Evolutionary conservation across 2,888 invertebrate species (phyloP).

Genomic region (Melangyna quadrimaculata): DNA sequence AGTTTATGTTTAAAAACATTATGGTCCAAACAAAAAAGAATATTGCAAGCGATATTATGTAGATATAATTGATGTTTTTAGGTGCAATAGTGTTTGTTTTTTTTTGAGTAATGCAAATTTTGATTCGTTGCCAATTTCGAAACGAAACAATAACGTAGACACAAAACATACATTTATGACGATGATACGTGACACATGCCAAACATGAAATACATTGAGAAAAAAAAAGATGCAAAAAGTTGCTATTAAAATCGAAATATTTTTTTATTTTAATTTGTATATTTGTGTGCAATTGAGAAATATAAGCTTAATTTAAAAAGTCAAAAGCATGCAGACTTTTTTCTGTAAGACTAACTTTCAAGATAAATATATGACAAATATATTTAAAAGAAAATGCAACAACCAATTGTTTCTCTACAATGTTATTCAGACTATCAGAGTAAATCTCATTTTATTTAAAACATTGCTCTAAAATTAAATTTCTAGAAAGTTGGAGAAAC

Average conservation of each 20-base stretch:
- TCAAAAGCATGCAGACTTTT: background rate
- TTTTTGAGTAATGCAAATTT: slow-evolving; percentile 47
- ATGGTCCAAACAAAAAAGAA: slow-evolving; percentile 21
- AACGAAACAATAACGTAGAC: slow-evolving; percentile 49
- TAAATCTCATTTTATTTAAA: background rate
- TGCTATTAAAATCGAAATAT: slow-evolving; percentile 25
- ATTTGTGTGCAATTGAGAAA: background rate
- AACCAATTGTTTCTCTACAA: background rate
- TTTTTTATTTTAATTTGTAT: background rate
- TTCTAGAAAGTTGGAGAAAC: too few species aligned
- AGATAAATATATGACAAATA: background rate
- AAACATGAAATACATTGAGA: slow-evolving; percentile 62
- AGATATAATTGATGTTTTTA: background rate
- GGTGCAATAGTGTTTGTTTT: slow-evolving; percentile 19
- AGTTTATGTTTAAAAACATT: background rate
- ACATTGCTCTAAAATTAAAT: too few species aligned
- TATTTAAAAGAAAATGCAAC: slow-evolving; percentile 19
- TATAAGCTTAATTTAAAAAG: background rate
- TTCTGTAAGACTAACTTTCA: slow-evolving; percentile 15
- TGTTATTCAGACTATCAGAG: too few species aligned
- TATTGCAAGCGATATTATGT: slow-evolving; percentile 4
- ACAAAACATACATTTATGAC: slow-evolving; percentile 58
- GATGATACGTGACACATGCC: slow-evolving; percentile 61
- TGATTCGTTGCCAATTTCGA: slow-evolving; percentile 45
- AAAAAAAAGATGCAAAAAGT: slow-evolving; percentile 50